phyloP scores from a whole-genome alignment of 2,113 vertebrate species.

The Bubo blakistoni region DNA sequence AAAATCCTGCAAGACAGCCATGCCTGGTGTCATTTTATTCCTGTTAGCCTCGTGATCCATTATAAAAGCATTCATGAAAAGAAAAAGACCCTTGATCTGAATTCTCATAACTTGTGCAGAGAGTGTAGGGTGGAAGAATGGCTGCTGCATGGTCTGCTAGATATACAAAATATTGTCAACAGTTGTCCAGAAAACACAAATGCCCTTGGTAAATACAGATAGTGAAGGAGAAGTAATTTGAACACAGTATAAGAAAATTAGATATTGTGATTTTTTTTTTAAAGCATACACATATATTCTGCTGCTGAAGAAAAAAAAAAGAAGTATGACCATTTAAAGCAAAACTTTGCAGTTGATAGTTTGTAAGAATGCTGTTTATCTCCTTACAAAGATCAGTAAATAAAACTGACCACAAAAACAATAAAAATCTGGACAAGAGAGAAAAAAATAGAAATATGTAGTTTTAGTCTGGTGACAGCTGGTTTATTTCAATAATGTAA shows the following conservation, averaged over 20 bases:
- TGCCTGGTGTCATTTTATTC: not conserved
- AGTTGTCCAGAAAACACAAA: not conserved
- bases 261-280: not conserved
- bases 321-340: not conserved
- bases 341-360: not conserved
- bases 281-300: not conserved
- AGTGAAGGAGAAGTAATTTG: not conserved
- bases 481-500: not conserved
- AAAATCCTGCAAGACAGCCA: not conserved
- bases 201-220: not conserved
- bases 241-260: not conserved
- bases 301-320: not conserved
- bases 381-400: not conserved
- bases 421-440: not conserved
- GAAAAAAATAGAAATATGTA: not conserved
- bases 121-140: not conserved
- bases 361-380: not conserved
- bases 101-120: not conserved
- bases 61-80: not conserved
- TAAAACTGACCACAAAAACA: not conserved
- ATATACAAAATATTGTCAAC: not conserved
- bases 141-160: not conserved
- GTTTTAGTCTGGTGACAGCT: not conserved
- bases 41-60: not conserved
- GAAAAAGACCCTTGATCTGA: not conserved